Evolutionary conservation across 2,888 invertebrate genomes (phyloP).

Genomic region (Tineola bisselliella): DNA sequence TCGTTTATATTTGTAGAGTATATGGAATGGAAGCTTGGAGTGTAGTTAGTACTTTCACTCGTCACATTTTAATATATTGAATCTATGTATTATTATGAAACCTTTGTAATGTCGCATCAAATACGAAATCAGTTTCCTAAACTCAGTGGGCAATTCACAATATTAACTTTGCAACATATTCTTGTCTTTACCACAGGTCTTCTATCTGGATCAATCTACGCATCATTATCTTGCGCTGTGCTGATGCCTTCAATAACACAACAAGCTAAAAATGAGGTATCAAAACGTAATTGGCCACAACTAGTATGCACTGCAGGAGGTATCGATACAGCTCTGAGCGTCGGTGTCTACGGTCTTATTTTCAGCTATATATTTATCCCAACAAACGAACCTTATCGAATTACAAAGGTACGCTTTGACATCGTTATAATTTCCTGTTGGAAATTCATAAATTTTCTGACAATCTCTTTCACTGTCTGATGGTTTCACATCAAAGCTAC

Average conservation of each 20-base stretch:
- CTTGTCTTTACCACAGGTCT: constrained; percentile 29
- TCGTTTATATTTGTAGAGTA: no score
- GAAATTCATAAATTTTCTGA: no score
- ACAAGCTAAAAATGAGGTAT: constrained; percentile 25
- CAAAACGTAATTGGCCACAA: constrained; percentile 44
- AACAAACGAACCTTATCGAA: constrained; percentile 35
- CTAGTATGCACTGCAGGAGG: constrained; percentile 50
- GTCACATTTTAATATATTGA: no score
- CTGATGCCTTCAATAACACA: constrained; percentile 43
- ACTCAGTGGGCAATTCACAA: no score
- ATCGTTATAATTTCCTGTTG: neutral
- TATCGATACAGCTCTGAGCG: constrained; percentile 49
- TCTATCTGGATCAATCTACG: constrained; percentile 45
- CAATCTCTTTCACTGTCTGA: no score
- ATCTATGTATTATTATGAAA: no score
- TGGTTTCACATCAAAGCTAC: no score
- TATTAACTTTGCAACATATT: no score
- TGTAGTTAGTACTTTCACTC: no score
- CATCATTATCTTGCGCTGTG: constrained; percentile 50
- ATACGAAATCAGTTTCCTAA: no score
- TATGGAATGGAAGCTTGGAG: no score
- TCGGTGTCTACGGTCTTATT: constrained; percentile 49
- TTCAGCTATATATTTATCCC: constrained; percentile 41
- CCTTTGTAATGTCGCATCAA: no score
- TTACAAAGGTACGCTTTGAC: constrained; percentile 30